These are phyloP conservation scores for Pithys albifrons DNA, from an alignment of 2,113 vertebrate genomes.

Conservation along the genomic window DNA sequence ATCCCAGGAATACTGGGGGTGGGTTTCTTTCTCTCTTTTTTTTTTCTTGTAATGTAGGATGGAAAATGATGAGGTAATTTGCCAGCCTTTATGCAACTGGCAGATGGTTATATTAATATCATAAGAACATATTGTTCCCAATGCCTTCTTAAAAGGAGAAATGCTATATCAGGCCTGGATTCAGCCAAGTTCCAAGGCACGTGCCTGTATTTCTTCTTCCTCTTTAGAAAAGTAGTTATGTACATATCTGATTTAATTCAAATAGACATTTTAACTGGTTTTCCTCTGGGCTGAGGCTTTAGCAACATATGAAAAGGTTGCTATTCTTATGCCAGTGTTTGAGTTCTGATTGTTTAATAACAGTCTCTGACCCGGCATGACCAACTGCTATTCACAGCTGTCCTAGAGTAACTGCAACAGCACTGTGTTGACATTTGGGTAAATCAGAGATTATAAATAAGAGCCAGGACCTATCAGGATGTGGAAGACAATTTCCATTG, in stretches of 20 bases:
- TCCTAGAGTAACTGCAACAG: not conserved
- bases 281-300: not conserved
- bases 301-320: not conserved
- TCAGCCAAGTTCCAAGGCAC: not conserved
- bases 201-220: slow-evolving; percentile 18
- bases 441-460: not conserved
- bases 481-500: not conserved
- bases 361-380: not conserved
- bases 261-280: not conserved
- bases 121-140: slow-evolving; percentile 61
- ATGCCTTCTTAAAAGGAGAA: slow-evolving; percentile 18
- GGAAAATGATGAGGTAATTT: slow-evolving; percentile 44
- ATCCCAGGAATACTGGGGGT: not conserved
- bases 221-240: not conserved
- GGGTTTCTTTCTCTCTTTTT: not conserved
- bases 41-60: slow-evolving; percentile 33
- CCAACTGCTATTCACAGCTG: not conserved
- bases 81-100: slow-evolving; percentile 55
- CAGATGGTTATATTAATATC: slow-evolving; percentile 68
- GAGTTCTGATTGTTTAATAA: not conserved
- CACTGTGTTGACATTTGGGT: not conserved
- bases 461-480: not conserved
- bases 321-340: not conserved
- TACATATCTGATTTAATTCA: not conserved
- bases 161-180: slow-evolving; percentile 23